Evolutionary conservation across 2,888 invertebrate genomes (phyloP), one percentile per base, ranked within the genome.

Genomic region (Disparrhopalites patrizii): DNA sequence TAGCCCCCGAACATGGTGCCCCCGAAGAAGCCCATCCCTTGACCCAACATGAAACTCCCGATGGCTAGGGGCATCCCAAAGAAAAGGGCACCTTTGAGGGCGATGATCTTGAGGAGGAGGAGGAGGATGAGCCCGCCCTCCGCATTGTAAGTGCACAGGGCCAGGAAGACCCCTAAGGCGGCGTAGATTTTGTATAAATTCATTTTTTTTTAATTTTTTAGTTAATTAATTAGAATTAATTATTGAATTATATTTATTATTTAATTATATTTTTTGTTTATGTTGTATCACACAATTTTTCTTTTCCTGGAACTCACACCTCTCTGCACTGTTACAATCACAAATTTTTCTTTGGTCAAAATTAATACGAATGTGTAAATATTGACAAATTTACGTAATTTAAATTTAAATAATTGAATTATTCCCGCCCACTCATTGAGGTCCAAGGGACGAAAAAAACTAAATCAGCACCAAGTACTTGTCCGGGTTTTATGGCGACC

Each of bases 21-120:
- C n/a, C 61, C 66, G 40, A 66, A 61, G 18, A 66, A 66, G 3
- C 66, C 66, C 40, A 66, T 28, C 1, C 66, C 66, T 54, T 66
- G 66, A 18, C 66, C 66, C 25, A 66, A 25, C 43, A 66, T 54
- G 33, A 61, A 66, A 20, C 55, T 54, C 4, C 66, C 66, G 23
- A 66, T 52, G 33, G 66, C 66, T 1, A 66, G 25, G 15, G 66
- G 66, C 36, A 66, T 25, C 23, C 66, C 66, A 18, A 66, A 61
- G 13, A 66, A 61, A 15, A 66, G 25, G 1, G 66, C 66, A 15
- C 66, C 66, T 38, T 66, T 66, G 8, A 66, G 33, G 23, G 61
- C 61, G 28, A 66, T 66, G 8, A 66, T 60, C 33, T 66, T 66
- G n/a, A 66, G 30, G 0, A 66, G 43, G n/a, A 66, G 18, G 0